These are phyloP conservation scores for Bombyx huttoni DNA, from an alignment of 2,888 invertebrate genomes.

Conservation along the genomic window DNA sequence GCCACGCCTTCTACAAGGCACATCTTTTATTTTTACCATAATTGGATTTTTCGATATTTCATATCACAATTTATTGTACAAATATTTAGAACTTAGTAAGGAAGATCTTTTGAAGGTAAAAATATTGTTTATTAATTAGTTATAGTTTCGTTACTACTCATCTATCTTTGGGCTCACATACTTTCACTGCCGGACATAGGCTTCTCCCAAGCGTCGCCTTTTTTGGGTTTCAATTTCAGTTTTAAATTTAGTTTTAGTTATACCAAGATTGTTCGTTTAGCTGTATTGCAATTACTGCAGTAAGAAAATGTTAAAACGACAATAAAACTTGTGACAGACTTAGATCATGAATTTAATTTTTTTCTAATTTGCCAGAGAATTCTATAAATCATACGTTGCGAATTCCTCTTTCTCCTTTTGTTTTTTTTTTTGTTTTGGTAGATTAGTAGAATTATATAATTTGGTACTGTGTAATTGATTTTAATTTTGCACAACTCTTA, in stretches of 20 bases:
- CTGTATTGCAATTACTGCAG: neutral
- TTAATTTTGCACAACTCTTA: neutral
- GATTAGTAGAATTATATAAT: too few relatives aligned
- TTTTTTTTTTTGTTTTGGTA: too few relatives aligned
- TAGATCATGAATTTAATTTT: neutral
- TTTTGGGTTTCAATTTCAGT: too few relatives aligned
- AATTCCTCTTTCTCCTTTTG: neutral
- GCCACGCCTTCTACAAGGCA: constrained; percentile 45
- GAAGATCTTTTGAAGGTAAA: too few relatives aligned
- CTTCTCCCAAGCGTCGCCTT: too few relatives aligned
- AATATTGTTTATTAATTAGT: too few relatives aligned
- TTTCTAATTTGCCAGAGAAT: neutral
- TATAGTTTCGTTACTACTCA: too few relatives aligned
- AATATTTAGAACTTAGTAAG: constrained; percentile 3
- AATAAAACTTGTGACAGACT: neutral
- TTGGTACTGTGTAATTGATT: neutral
- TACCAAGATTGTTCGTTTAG: too few relatives aligned
- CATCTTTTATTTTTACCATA: constrained; percentile 32
- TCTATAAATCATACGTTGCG: too few relatives aligned
- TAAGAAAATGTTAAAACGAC: neutral
- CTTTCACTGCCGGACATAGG: too few relatives aligned
- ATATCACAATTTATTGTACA: constrained; percentile 7
- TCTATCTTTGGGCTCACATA: too few relatives aligned
- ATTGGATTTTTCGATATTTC: constrained; percentile 3
- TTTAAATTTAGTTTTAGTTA: too few relatives aligned